A percentile compares a stretch with the other conserved stretches of the same genome.
Conservation (phyloP, 2,888 invertebrate species). For the Dryocosmus kuriphilus region DNA sequence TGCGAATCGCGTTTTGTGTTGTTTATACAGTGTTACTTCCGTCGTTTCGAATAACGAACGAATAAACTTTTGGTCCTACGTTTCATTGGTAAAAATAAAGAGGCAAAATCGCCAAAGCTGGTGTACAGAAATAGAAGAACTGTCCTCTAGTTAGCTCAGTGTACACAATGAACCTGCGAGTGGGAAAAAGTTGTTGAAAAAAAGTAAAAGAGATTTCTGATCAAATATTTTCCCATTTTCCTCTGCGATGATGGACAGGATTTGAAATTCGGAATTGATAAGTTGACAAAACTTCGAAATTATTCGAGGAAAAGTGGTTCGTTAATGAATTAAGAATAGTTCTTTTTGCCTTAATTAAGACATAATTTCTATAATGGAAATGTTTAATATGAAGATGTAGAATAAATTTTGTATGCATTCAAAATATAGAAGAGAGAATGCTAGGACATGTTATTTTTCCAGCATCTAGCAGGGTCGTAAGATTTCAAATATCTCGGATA, state of each 20-base stretch:
- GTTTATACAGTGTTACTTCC: conserved; percentile 38
- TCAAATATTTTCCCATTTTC: neutral
- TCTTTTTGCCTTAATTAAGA: no score
- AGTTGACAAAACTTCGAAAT: no score
- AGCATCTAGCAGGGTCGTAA: conserved; percentile 5
- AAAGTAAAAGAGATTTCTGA: no score
- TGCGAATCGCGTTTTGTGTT: conserved; percentile 44
- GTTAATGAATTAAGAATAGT: no score
- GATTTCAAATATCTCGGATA: conserved; percentile 29
- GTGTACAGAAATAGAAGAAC: neutral
- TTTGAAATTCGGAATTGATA: no score
- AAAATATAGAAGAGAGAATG: neutral
- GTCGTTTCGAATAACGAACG: conserved; percentile 40
- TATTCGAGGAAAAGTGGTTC: no score
- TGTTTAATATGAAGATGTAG: neutral
- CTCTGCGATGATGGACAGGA: no score
- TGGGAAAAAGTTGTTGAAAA: neutral
- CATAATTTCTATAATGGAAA: no score
- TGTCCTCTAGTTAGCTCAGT: conserved; percentile 6
- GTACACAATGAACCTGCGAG: neutral
- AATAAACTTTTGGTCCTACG: conserved; percentile 40
- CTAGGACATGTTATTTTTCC: neutral
- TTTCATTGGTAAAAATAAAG: conserved; percentile 39
- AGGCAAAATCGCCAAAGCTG: conserved; percentile 30
- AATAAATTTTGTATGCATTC: neutral